A percentile compares a stretch with the other conserved stretches of the same genome.
Evolutionary conservation across 2,797 vertebrate species (phyloP).

Genomic region (Florisuga fusca): DNA sequence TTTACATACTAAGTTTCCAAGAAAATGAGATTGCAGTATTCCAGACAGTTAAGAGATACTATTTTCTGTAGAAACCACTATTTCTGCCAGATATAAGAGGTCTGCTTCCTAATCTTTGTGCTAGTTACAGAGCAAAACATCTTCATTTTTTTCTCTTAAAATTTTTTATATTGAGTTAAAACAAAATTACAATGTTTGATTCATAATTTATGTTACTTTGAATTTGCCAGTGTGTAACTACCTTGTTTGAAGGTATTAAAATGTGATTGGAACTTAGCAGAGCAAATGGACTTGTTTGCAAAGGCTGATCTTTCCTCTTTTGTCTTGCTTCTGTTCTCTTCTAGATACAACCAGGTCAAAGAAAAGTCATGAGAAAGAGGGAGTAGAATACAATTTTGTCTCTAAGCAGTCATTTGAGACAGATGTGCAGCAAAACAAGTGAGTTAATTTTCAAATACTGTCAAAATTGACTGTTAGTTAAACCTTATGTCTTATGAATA

Average conservation of each 20-base stretch:
- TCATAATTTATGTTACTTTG: neutral
- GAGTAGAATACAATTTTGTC: slow-evolving; percentile 94
- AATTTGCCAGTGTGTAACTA: neutral
- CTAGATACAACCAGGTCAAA: slow-evolving; percentile 91
- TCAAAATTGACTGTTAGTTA: neutral
- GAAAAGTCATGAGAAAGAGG: slow-evolving; percentile 91
- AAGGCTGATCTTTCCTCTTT: neutral
- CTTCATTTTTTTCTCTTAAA: neutral
- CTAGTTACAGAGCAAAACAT: neutral
- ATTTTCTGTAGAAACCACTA: neutral
- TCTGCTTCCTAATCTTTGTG: neutral
- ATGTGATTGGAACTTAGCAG: neutral
- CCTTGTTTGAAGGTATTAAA: neutral
- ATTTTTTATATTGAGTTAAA: neutral
- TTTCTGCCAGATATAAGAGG: neutral
- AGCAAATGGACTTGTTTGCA: neutral
- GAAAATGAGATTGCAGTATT: neutral
- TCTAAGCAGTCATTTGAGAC: slow-evolving; percentile 90
- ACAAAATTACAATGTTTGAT: neutral
- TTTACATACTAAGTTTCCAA: neutral
- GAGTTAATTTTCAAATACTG: slow-evolving; percentile 42
- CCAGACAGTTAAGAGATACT: neutral
- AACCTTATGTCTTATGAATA: neutral
- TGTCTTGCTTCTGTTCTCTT: slow-evolving; percentile 13
- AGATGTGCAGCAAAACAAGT: slow-evolving; percentile 90